Evolutionary conservation across 2,888 invertebrate species (phyloP).

Genomic region (Cosmorhoe ocellata): DNA sequence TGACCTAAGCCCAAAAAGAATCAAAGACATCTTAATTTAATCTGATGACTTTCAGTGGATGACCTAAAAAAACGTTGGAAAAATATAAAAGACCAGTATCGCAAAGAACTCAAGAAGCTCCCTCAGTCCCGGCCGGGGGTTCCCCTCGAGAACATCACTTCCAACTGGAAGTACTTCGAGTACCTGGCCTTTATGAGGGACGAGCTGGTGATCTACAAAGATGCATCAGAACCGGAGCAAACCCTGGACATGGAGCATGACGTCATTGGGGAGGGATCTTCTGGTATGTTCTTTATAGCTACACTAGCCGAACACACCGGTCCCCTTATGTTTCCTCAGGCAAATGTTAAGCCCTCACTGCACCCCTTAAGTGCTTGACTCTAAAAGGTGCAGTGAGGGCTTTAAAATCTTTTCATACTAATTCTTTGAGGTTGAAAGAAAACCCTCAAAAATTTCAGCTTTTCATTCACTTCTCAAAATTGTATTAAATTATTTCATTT

Average conservation of each 20-base stretch:
- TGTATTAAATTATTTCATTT: no score
- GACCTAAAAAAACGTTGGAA: conserved; percentile 40
- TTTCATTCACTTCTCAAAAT: no score
- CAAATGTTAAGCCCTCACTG: no score
- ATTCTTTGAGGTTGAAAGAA: no score
- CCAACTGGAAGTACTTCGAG: conserved; percentile 32
- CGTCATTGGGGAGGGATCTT: neutral
- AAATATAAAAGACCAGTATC: conserved; percentile 37
- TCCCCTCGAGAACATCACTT: conserved; percentile 22
- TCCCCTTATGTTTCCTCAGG: no score
- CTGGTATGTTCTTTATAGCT: neutral
- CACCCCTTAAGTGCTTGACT: no score
- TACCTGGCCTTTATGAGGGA: conserved; percentile 33
- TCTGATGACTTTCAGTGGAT: conserved; percentile 35
- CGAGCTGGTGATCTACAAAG: conserved; percentile 19
- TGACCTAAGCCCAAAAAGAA: no score
- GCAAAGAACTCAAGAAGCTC: conserved; percentile 37
- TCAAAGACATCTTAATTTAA: no score
- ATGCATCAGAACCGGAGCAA: conserved; percentile 1
- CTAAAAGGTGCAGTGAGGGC: no score
- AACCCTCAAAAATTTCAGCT: no score
- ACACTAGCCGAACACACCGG: no score
- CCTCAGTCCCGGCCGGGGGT: conserved; percentile 27
- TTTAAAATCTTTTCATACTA: no score
- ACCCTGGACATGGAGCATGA: conserved; percentile 1